Evolutionary conservation across 2,888 invertebrate species (phyloP), one percentile per base, ranked within the genome.

Genomic region (Acrocyrtus sp.): DNA sequence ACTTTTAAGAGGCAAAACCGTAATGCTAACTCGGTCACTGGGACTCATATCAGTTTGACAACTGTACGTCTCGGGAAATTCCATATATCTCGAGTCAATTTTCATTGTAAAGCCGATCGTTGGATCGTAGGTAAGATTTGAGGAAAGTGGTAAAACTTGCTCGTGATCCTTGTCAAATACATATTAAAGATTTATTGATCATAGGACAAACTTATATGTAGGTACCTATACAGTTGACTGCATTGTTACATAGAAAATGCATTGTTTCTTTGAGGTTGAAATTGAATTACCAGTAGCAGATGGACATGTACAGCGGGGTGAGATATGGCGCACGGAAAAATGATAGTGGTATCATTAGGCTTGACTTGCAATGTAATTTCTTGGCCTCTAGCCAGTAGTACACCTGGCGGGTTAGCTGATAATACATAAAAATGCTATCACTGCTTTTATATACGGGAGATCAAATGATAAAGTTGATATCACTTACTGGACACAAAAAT

Each of bases 401-500:
- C 72, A 19, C 69, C 74, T 5, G 70, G 74, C n/a, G 62, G 78
- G 24, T 61, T 53, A 12, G 75, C 75, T 78, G 62, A 24, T 22
- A 47, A 6, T 4, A n/a, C 29, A 3, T 53, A 12, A 10, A 29
- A 26, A 51, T 5, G 26, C 21, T 24, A 4, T 24, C 10, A 51
- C n/a, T 22, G 12, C 15, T 51, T 10, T 15, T 10, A 39, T 39
- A 39, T 39, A 39, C 12, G n/a, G n/a, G n/a, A n/a, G n/a, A n/a
- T n/a, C n/a, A n/a, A n/a, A n/a, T n/a, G n/a, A 39, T 15, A 39
- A 10, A 39, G 6, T 50, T 26, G 15, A 24, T 21, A 24, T 15
- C 6, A 26, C 72, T 78, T 57, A 78, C 78, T 66, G 12, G 69
- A 58, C 10, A 66, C 63, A 51, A 65, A 78, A n/a, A 78, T 70